phyloP scores from a whole-genome alignment of 2,888 invertebrate genomes.

The Catocala nupta region DNA sequence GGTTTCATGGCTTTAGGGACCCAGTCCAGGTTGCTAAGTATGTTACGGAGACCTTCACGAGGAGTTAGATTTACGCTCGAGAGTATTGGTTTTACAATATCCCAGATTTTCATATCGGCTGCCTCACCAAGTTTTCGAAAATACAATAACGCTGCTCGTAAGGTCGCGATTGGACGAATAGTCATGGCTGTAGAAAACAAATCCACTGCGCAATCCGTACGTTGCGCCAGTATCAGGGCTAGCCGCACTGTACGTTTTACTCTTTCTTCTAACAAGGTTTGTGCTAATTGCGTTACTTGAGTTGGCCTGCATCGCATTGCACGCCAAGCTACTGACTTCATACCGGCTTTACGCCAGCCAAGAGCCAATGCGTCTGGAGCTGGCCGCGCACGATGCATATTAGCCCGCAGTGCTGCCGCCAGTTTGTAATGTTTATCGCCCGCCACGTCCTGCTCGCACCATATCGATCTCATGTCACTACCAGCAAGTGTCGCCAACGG shows the following conservation, averaged over 20 bases:
- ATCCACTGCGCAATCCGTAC: conserved; percentile 43
- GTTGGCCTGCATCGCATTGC: conserved; percentile 50
- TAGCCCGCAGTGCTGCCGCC: conserved; percentile 58
- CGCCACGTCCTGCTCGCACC: conserved; percentile 35
- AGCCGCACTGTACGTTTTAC: conserved; percentile 51
- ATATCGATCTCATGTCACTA: conserved; percentile 23
- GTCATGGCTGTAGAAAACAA: conserved; percentile 47
- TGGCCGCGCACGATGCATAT: no score
- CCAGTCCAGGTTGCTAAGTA: conserved; percentile 28
- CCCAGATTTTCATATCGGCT: conserved; percentile 58
- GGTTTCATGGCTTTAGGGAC: conserved; percentile 56
- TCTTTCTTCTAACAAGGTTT: conserved; percentile 52
- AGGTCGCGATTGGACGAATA: conserved; percentile 53
- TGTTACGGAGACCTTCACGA: conserved; percentile 20
- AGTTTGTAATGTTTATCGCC: conserved; percentile 34
- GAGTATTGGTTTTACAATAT: conserved; percentile 56
- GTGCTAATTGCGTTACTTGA: conserved; percentile 47
- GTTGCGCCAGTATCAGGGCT: conserved; percentile 56
- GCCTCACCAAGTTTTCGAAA: conserved; percentile 36
- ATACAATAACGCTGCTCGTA: conserved; percentile 56
- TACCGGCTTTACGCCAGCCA: conserved; percentile 61
- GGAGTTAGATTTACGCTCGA: conserved; percentile 42
- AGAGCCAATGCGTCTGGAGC: conserved; percentile 25
- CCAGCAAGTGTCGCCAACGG: conserved; percentile 33
- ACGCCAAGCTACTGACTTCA: conserved; percentile 63